Percentiles rank a stretch among this genome's conserved stretches.
phyloP scores from a whole-genome alignment of 2,113 vertebrate genomes.

The Taxidea taxus region DNA sequence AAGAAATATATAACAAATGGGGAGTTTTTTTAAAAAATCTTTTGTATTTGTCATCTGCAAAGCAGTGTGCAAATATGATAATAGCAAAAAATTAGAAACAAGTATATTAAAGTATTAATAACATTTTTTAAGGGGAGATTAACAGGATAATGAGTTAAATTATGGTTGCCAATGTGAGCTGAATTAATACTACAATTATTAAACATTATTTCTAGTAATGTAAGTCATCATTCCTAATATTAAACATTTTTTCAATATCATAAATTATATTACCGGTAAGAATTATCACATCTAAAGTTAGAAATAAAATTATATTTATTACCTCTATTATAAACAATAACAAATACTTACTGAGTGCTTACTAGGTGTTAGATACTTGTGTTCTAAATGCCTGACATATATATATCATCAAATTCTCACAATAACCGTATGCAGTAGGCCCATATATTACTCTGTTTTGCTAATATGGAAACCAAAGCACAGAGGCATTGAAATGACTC shows the following conservation, averaged over 20 bases:
- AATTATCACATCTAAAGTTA: neutral
- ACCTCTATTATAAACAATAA: neutral
- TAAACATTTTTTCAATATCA: neutral
- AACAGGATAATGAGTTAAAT: slow-evolving; percentile 32
- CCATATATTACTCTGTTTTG: neutral
- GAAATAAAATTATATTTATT: neutral
- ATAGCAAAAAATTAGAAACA: neutral
- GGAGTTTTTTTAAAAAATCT: neutral
- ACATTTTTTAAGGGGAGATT: neutral
- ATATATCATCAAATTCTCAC: neutral
- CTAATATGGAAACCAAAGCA: neutral
- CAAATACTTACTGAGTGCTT: neutral
- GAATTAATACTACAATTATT: neutral
- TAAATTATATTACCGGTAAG: slow-evolving; percentile 11
- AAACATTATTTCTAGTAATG: neutral
- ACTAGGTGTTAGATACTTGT: neutral
- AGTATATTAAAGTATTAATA: slow-evolving; percentile 42
- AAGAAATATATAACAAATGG: slow-evolving; percentile 29
- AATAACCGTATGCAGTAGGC: neutral
- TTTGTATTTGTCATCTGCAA: neutral
- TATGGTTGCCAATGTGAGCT: neutral
- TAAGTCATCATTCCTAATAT: neutral
- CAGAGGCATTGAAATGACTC: neutral
- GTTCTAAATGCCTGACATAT: neutral
- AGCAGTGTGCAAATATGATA: neutral